Conservation (phyloP, 2,888 invertebrate genomes). For the Stenchaetothrips biformis region DNA sequence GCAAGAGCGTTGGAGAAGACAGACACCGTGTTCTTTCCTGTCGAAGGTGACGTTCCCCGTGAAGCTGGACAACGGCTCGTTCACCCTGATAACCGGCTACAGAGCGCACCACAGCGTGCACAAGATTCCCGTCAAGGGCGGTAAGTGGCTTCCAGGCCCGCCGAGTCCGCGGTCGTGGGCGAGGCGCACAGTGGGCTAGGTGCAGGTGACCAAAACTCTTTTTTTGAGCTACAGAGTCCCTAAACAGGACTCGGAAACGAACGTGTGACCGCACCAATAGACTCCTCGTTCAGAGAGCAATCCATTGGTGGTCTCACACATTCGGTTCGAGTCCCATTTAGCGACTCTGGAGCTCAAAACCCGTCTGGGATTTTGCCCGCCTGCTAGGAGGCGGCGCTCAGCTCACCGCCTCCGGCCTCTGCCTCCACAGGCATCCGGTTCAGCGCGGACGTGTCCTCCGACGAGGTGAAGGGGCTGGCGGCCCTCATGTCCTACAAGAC, state of each 20-base stretch:
- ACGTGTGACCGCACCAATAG: too few relatives aligned
- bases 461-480: conserved; percentile 75
- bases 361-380: too few relatives aligned
- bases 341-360: too few relatives aligned
- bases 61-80: conserved; percentile 62
- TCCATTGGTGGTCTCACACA: too few relatives aligned
- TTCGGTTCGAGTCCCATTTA: too few relatives aligned
- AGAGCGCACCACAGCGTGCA: conserved; percentile 71
- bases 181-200: too few relatives aligned
- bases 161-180: conserved; percentile 20
- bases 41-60: conserved; percentile 59
- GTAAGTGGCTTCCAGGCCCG: conserved; percentile 42
- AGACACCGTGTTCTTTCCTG: background rate
- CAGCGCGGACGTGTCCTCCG: conserved; percentile 60
- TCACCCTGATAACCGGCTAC: conserved; percentile 65
- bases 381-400: conserved; percentile 13
- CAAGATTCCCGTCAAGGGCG: conserved; percentile 61
- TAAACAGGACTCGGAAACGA: too few relatives aligned
- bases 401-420: conserved; percentile 41
- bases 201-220: too few relatives aligned
- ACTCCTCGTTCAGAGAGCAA: too few relatives aligned
- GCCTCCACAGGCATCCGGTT: conserved; percentile 67
- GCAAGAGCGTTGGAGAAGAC: background rate
- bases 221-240: too few relatives aligned
- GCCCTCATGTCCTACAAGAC: conserved; percentile 82